These are phyloP conservation scores for Drosophila robusta DNA, from an alignment of 2,888 invertebrate genomes.

Conservation along the genomic window DNA sequence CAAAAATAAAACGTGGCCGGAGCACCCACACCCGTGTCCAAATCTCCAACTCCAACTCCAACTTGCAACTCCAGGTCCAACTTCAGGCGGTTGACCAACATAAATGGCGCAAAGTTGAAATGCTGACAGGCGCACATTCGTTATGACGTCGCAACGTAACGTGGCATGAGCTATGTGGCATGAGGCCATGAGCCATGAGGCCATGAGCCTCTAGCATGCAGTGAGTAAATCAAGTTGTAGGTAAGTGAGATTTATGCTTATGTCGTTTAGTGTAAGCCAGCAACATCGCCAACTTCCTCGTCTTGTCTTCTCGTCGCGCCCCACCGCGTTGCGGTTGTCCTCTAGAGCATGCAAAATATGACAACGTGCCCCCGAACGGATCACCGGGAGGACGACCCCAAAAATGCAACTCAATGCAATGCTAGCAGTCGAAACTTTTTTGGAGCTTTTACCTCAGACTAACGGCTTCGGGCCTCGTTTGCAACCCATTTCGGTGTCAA, in stretches of 20 bases:
- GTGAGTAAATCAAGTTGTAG: constrained; percentile 81
- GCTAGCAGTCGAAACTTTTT: constrained; percentile 21
- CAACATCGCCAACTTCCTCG: constrained; percentile 43
- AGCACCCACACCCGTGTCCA: constrained; percentile 56
- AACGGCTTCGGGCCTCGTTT: constrained; percentile 22
- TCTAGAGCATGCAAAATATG: constrained; percentile 70
- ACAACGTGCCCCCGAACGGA: constrained; percentile 56
- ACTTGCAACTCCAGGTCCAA: constrained; percentile 10
- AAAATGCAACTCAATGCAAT: constrained; percentile 49
- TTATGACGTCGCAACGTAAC: constrained; percentile 59
- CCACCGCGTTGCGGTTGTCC: constrained; percentile 27
- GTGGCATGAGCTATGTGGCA: constrained; percentile 48
- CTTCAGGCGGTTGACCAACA: constrained; percentile 74
- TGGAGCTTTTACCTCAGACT: not conserved
- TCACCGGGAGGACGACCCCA: constrained; percentile 33
- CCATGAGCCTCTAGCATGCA: constrained; percentile 44
- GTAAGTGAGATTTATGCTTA: constrained; percentile 81
- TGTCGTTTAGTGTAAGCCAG: constrained; percentile 78
- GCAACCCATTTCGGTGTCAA: constrained; percentile 31
- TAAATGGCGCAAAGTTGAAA: constrained; percentile 83
- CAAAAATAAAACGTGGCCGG: constrained; percentile 50
- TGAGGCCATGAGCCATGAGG: constrained; percentile 28
- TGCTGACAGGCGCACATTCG: constrained; percentile 82
- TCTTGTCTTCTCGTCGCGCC: not conserved
- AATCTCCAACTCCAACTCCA: constrained; percentile 13